These are phyloP conservation scores for Cladopsammia gracilis DNA, from an alignment of 64 coral and sea anemone species.

Conservation along the genomic window DNA sequence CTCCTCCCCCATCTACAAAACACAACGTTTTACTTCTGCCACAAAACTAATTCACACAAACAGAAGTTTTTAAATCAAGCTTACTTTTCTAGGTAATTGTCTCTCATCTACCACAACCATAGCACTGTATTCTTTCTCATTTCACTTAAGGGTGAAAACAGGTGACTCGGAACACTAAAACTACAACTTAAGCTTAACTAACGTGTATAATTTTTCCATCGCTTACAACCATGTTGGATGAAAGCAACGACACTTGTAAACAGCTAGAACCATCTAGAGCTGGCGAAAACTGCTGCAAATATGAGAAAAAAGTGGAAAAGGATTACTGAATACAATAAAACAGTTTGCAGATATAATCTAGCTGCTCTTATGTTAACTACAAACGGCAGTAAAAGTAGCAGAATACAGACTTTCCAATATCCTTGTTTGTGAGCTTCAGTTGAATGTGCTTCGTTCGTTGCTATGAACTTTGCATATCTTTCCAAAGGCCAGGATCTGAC, in stretches of 20 bases:
- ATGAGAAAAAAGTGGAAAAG: not conserved
- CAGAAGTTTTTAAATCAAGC: too few relatives aligned
- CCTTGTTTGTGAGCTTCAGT: slow-evolving; percentile 31
- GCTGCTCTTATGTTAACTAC: too few relatives aligned
- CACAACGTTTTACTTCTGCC: too few relatives aligned
- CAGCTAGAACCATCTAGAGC: not conserved
- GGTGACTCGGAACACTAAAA: too few relatives aligned
- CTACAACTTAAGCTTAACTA: not conserved
- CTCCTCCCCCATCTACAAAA: too few relatives aligned
- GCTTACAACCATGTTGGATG: slow-evolving; percentile 36
- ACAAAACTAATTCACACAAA: too few relatives aligned
- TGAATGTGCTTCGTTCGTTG: not conserved
- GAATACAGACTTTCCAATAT: slow-evolving; percentile 86
- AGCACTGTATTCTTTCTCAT: too few relatives aligned
- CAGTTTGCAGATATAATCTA: too few relatives aligned
- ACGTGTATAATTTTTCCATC: slow-evolving; percentile 53
- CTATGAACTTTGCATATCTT: slow-evolving; percentile 87
- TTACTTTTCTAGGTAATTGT: too few relatives aligned
- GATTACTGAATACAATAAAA: not conserved
- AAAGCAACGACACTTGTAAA: slow-evolving; percentile 5
- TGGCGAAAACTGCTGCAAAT: slow-evolving; percentile 31
- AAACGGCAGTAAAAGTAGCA: too few relatives aligned
- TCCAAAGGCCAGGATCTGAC: slow-evolving; percentile 83
- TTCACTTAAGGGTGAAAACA: too few relatives aligned
- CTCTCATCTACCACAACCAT: too few relatives aligned